Conservation (phyloP, 2,113 vertebrate genomes). For the Ursus arctos region DNA sequence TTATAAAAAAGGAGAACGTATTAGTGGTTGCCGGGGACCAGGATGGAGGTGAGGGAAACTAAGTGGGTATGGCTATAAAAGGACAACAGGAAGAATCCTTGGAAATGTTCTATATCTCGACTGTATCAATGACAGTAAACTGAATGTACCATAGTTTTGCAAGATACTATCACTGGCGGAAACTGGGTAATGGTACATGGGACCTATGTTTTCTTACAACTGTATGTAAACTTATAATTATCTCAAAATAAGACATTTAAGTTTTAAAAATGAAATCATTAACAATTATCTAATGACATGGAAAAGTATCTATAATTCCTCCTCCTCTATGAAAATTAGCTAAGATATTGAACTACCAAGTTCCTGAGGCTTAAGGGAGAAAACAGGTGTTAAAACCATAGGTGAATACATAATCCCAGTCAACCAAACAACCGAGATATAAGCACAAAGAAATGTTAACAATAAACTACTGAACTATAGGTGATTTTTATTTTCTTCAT, state of each 20-base stretch:
- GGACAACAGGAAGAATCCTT: not conserved
- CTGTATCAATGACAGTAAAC: not conserved
- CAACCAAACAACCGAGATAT: not conserved
- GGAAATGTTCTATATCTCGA: not conserved
- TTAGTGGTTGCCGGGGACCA: not conserved
- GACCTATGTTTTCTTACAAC: not conserved
- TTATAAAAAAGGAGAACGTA: conserved; percentile 41
- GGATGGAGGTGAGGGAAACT: not conserved
- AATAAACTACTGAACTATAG: not conserved
- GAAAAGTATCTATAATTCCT: not conserved
- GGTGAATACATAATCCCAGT: not conserved
- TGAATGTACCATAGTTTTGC: not conserved
- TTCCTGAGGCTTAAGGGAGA: not conserved
- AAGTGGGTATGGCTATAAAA: not conserved
- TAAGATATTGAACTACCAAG: not conserved
- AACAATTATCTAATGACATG: not conserved
- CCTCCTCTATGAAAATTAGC: conserved; percentile 7
- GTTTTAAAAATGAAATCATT: not conserved
- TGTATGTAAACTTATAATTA: conserved; percentile 27
- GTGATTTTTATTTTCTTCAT: conserved; percentile 22
- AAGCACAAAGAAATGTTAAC: not conserved
- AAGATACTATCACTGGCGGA: not conserved
- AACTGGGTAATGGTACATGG: not conserved
- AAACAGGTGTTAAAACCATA: not conserved
- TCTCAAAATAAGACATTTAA: conserved; percentile 6